A percentile compares a stretch with the other conserved stretches of the same genome.
phyloP scores from a whole-genome alignment of 2,113 vertebrate species.

The Apistogramma diplotaenia region DNA sequence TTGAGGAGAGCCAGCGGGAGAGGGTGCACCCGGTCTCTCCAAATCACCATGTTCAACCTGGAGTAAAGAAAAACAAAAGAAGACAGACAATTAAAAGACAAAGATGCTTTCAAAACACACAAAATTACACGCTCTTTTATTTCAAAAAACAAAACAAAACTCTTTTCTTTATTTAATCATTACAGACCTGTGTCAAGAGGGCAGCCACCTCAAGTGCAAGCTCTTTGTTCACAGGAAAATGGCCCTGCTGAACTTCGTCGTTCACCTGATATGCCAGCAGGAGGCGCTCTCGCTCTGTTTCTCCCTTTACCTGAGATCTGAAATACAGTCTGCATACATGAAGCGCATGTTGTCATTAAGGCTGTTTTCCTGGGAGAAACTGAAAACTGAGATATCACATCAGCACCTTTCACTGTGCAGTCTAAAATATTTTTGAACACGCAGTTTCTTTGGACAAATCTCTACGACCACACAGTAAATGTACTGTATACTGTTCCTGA shows the following conservation, averaged over 20 bases:
- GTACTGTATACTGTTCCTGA: background rate
- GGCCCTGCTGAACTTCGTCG: constrained; percentile 81
- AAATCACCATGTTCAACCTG: constrained; percentile 87
- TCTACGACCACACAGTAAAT: background rate
- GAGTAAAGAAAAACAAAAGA: background rate
- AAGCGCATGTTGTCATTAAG: background rate
- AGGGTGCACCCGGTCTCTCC: constrained; percentile 73
- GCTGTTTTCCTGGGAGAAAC: background rate
- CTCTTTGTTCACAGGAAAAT: constrained; percentile 89
- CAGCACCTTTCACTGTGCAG: background rate
- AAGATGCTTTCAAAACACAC: background rate
- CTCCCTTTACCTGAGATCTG: constrained; percentile 84
- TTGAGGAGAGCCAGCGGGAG: constrained; percentile 73
- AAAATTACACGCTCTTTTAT: background rate
- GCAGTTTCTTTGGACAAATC: background rate
- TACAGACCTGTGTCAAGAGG: constrained; percentile 85
- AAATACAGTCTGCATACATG: constrained; percentile 78
- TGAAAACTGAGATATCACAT: background rate
- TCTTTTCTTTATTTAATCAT: background rate
- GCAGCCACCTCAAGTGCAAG: constrained; percentile 88
- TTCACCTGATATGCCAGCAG: constrained; percentile 88
- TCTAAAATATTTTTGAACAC: background rate
- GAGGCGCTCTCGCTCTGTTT: constrained; percentile 87
- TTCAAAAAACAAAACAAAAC: background rate
- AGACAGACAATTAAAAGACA: background rate